Evolutionary conservation across 1,140 invertebrate species (phyloP), one percentile per base, ranked within the genome.

Genomic region (Scaptomyza montana): DNA sequence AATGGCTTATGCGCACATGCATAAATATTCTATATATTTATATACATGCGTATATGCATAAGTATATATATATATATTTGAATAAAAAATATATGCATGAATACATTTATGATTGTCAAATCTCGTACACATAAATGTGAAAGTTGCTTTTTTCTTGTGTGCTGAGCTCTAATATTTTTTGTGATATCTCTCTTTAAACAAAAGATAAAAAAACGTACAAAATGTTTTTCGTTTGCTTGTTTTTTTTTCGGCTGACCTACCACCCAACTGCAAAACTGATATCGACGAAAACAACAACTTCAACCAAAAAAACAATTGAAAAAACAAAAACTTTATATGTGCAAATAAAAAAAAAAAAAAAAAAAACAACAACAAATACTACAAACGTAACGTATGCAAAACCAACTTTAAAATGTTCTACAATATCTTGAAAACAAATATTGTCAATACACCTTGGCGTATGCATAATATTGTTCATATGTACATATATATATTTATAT

Each of bases 211-310:
- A 82, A 87, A 77, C 78, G 77, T 84, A 82, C 82, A 84, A 87
- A 89, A 79, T 64, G 53, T 64, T 74, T 63, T 74, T 74, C 70
- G 67, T 74, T 74, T 70, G 65, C 72, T 82, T 76, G 60, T 82
- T 78, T 82, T 77, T 77, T 82, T 86, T 79, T 77, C 79, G 82
- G 84, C 84, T 67, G 72, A 77, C 62, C 73, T 62, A 62, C 73
- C 69, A 78, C 56, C 74, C 84, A 72, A 73, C 81, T 86, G 82
- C 70, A 72, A 82, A 56, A 76, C 80, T 78, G 70, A 80, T 74
- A 78, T 55, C 82, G 61, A 73, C 82, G 84, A 72, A 66, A 78
- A 57, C 69, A 57, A 54, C 73, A 50, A 64, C 59, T 53, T 33
- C 68, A 71, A 47, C 51, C 46, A 43, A 60, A 63, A 64, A 80